These are phyloP conservation scores for Platysternon megacephalum DNA, from an alignment of 2,113 vertebrate genomes.

Conservation along the genomic window DNA sequence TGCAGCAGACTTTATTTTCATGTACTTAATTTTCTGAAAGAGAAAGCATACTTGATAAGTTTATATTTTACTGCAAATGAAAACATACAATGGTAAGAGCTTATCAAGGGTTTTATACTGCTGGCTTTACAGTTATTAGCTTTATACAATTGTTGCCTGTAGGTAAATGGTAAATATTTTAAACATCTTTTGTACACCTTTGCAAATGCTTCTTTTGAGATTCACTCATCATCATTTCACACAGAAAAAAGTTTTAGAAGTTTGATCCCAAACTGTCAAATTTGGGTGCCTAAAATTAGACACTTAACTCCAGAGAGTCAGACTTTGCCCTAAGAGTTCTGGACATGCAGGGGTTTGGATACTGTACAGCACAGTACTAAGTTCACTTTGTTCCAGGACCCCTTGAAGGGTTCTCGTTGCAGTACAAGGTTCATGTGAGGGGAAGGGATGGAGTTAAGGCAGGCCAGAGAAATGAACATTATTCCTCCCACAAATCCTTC, in stretches of 20 bases:
- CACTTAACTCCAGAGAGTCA: background rate
- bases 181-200: background rate
- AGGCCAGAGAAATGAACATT: background rate
- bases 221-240: background rate
- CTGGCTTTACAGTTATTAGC: background rate
- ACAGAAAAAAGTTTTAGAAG: background rate
- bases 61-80: background rate
- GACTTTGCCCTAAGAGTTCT: accelerated
- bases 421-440: background rate
- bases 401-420: background rate
- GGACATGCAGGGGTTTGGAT: background rate
- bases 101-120: background rate
- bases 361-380: background rate
- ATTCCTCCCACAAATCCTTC: no score
- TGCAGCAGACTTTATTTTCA: background rate
- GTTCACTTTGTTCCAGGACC: accelerated
- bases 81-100: background rate
- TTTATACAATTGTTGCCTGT: background rate
- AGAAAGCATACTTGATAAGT: background rate
- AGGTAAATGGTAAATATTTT: background rate
- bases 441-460: background rate
- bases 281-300: background rate
- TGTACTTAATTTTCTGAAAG: background rate
- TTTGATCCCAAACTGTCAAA: background rate
- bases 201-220: background rate